These are phyloP conservation scores for Nibea coibor DNA, from an alignment of 2,113 vertebrate species.

Conservation along the genomic window DNA sequence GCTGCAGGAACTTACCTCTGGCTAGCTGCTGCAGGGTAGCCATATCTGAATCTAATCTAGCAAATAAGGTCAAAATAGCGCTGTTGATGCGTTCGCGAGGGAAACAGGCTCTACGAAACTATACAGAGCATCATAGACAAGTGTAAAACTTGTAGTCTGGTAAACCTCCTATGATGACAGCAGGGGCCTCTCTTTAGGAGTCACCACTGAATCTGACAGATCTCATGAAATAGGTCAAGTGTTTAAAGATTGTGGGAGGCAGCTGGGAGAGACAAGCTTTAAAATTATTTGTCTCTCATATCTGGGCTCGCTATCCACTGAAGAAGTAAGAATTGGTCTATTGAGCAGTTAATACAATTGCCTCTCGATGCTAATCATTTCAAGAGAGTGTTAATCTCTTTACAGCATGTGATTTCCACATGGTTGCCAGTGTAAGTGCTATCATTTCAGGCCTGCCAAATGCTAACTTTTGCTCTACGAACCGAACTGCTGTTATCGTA, in stretches of 20 bases:
- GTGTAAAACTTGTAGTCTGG: conserved; percentile 25
- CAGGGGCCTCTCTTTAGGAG: conserved; percentile 49
- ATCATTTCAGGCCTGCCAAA: conserved; percentile 45
- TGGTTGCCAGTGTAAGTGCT: conserved; percentile 53
- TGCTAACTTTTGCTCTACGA: conserved; percentile 25
- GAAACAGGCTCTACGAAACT: not conserved
- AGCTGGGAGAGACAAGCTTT: conserved; percentile 32
- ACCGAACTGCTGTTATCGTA: conserved; percentile 27
- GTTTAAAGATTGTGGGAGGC: conserved; percentile 46
- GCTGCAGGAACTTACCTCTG: conserved; percentile 7
- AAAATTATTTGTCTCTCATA: conserved; percentile 23
- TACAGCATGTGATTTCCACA: conserved; percentile 77
- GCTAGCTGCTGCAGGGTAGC: not conserved
- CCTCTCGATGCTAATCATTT: conserved; percentile 67
- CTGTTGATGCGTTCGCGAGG: not conserved
- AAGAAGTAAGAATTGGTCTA: conserved; percentile 66
- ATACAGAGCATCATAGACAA: not conserved
- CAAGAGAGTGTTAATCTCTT: conserved; percentile 73
- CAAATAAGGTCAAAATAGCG: not conserved
- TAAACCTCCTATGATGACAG: conserved; percentile 59
- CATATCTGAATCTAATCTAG: not conserved
- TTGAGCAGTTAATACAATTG: conserved; percentile 76
- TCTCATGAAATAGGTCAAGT: conserved; percentile 66
- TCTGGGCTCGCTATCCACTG: conserved; percentile 45
- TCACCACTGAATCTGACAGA: conserved; percentile 58